Base-by-base conservation (phyloP, 2,113 vertebrate genomes). In the Sebastes schlegelii region DNA sequence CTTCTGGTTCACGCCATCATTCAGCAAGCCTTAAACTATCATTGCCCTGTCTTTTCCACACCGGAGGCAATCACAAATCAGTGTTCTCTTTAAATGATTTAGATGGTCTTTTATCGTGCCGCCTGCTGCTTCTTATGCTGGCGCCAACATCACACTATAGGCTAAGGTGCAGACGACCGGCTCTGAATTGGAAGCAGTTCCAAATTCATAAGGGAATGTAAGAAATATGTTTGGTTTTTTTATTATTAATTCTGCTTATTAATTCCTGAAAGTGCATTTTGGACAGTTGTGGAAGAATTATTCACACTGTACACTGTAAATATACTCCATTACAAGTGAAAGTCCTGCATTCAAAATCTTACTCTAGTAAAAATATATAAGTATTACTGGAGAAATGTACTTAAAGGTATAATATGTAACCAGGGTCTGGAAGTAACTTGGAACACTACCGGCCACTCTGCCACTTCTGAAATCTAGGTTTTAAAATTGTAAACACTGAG, bases 1-100 rank as follows among this genome's bases (percentile, higher is more conserved):
- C 75, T 77, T 65, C 79, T 85, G 86, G 63, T 81, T 89, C 84
- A 82, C 8, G 65, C 63, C 85, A 88, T 83, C 80, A 86, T 88
- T 92, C 88, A 86, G 69, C 80, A 87, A 80, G 82, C 87, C 86
- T 83, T 85, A 88, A 84, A 88, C 80, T 73, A 84, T 83, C 80
- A 82, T 84, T 78, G 76, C 74, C 79, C 64, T 86, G 86, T 83
- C 86, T 77, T 82, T 82, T 77, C 69, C 74, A 74, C 76, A 75
- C 75, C 54, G 16, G 75, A 86, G 85, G 86, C 86, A 23, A 82
- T 83, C 82, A 79, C 86, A 89, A 85, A 86, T 88, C 83, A 83
- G 61, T 58, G 67, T 73, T 62, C 75, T 67, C n/a, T 75, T 55
- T 84, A 84, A 80, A 82, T 79, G 65, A 88, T 89, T 88, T 66